Evolutionary conservation across 2,113 vertebrate species (phyloP).

Genomic region (Arizona elegans): DNA sequence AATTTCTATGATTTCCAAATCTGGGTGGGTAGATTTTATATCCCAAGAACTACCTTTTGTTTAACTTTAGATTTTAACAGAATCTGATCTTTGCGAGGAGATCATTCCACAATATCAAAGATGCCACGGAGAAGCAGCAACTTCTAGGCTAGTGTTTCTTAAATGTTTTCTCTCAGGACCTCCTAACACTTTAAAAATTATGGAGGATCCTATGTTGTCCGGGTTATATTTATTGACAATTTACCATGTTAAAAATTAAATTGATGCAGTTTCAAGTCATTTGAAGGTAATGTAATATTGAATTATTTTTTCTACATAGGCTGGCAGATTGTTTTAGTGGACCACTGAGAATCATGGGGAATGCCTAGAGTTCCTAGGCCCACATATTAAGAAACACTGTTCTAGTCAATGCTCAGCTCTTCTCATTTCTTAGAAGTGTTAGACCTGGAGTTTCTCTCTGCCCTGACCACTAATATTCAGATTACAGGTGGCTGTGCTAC

Average conservation of each 20-base stretch:
- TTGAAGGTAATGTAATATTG: neutral
- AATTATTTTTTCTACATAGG: neutral
- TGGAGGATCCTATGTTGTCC: neutral
- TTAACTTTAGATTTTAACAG: neutral
- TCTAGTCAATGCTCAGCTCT: neutral
- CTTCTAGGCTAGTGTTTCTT: neutral
- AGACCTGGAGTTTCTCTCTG: neutral
- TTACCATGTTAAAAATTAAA: neutral
- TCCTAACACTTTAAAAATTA: neutral
- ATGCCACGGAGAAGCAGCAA: neutral
- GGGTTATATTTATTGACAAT: neutral
- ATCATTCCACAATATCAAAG: neutral
- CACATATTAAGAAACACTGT: neutral
- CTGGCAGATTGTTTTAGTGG: neutral
- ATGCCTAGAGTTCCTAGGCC: neutral
- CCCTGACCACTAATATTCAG: neutral
- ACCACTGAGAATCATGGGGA: neutral
- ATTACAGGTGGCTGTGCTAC: neutral
- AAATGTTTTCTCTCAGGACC: neutral
- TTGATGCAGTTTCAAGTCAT: neutral
- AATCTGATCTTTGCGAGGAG: neutral
- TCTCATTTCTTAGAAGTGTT: neutral
- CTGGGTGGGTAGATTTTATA: neutral
- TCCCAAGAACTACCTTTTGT: neutral
- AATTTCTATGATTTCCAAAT: neutral